phyloP scores from a whole-genome alignment of 2,888 invertebrate species.

The Melinaea menophilus region DNA sequence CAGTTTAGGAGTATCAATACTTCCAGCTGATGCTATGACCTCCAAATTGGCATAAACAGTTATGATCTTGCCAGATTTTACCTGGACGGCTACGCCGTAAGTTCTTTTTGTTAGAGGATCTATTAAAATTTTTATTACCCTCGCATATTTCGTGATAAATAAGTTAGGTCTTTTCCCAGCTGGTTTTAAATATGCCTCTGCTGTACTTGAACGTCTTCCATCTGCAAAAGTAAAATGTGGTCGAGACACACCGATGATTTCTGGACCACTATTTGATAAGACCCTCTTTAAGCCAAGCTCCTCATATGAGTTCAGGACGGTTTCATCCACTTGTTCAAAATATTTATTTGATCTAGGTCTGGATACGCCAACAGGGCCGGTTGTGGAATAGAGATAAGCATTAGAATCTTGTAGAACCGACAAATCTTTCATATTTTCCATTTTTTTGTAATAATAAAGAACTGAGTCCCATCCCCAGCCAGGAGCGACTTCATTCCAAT shows the following conservation, averaged over 20 bases:
- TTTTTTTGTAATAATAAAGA: conserved; percentile 43
- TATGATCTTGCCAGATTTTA: conserved; percentile 40
- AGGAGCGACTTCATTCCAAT: conserved; percentile 39
- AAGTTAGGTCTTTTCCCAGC: conserved; percentile 51
- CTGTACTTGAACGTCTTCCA: conserved; percentile 61
- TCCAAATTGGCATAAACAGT: conserved; percentile 51
- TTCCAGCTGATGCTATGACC: conserved; percentile 60
- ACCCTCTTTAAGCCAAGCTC: conserved; percentile 43
- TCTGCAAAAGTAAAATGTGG: conserved; percentile 47
- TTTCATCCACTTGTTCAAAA: conserved; percentile 35
- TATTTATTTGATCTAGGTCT: conserved; percentile 38
- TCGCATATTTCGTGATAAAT: conserved; percentile 51
- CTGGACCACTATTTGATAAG: conserved; percentile 41
- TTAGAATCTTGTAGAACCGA: conserved; percentile 34
- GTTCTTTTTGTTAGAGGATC: conserved; percentile 42
- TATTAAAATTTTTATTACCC: conserved; percentile 55
- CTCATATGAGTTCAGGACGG: conserved; percentile 37
- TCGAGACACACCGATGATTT: conserved; percentile 37
- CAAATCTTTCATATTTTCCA: conserved; percentile 42
- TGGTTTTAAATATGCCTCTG: conserved; percentile 55
- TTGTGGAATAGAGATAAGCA: conserved; percentile 39
- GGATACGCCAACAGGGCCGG: conserved; percentile 43
- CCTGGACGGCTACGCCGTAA: conserved; percentile 51
- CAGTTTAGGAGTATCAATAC: conserved; percentile 59
- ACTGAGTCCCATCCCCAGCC: conserved; percentile 44